Evolutionary conservation across 2,797 vertebrate genomes (phyloP).

Genomic region (Chloroceryle inda): DNA sequence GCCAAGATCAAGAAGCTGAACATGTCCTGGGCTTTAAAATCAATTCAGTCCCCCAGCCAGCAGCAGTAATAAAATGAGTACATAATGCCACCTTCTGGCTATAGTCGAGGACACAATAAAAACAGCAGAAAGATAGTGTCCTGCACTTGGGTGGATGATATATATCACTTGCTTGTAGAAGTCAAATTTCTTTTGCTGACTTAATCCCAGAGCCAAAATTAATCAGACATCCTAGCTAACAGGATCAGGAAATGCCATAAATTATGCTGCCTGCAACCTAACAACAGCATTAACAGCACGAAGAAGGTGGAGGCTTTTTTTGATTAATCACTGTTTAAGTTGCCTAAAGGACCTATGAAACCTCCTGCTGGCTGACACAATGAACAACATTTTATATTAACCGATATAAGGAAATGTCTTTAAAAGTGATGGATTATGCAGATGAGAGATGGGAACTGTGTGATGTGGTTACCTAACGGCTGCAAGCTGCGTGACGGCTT

Average conservation of each 20-base stretch:
- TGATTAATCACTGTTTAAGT: conserved; percentile 80
- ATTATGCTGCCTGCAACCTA: conserved; percentile 72
- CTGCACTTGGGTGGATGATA: conserved; percentile 32
- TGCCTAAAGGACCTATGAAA: conserved; percentile 76
- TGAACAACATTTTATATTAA: conserved; percentile 75
- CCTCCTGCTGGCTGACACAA: conserved; percentile 73
- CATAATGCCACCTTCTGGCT: conserved; percentile 75
- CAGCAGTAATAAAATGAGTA: conserved; percentile 45
- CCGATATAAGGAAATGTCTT: conserved; percentile 52
- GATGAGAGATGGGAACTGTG: neutral
- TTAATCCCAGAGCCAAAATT: conserved; percentile 80
- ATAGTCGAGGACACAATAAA: neutral
- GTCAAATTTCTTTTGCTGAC: conserved; percentile 78
- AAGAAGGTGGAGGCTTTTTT: conserved; percentile 64
- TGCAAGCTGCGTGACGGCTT: fast-evolving
- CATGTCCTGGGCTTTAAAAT: neutral
- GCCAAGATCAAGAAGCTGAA: neutral
- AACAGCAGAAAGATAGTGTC: conserved; percentile 21
- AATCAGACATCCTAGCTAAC: conserved; percentile 76
- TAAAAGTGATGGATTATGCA: conserved; percentile 69
- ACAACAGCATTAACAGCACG: conserved; percentile 67
- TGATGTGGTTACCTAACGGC: conserved; percentile 4
- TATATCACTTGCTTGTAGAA: conserved; percentile 70
- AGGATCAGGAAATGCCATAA: conserved; percentile 72
- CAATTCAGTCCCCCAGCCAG: neutral